phyloP scores from a whole-genome alignment of 2,797 vertebrate species.

The Enteromius anoplus region DNA sequence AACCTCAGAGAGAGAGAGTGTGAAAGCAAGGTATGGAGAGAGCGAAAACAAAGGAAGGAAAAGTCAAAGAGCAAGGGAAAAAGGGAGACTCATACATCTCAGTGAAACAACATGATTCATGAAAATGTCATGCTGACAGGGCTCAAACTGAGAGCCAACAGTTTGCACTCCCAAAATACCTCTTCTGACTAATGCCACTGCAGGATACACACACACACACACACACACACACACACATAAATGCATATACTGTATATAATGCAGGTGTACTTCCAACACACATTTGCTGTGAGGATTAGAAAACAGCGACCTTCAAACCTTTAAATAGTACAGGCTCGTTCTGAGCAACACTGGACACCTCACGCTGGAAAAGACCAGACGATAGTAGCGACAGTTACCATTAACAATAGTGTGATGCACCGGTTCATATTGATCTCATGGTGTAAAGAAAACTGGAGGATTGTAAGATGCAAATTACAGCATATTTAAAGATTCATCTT shows the following conservation, averaged over 20 bases:
- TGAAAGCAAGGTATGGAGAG: not conserved
- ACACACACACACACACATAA: conserved; percentile 24
- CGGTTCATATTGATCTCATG: not conserved
- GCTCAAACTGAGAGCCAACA: conserved; percentile 70
- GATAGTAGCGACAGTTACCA: conserved; percentile 13
- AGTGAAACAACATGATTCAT: conserved; percentile 78
- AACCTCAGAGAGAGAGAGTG: not conserved
- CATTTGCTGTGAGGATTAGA: conserved; percentile 38
- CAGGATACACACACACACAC: conserved; percentile 53
- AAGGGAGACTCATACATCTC: conserved; percentile 63
- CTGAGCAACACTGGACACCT: conserved; percentile 37
- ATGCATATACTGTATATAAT: conserved; percentile 38
- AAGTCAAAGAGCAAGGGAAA: conserved; percentile 33
- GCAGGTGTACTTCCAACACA: conserved; percentile 50
- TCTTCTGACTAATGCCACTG: conserved; percentile 71
- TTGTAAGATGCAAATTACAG: not conserved
- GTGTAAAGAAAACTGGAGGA: not conserved
- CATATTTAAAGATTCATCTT: not conserved
- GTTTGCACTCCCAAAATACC: conserved; percentile 72
- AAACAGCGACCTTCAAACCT: conserved; percentile 42
- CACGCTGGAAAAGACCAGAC: conserved; percentile 22
- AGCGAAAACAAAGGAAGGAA: conserved; percentile 16
- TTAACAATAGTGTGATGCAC: not conserved
- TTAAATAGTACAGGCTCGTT: conserved; percentile 37
- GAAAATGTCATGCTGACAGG: conserved; percentile 70